Conservation (phyloP, 1,140 invertebrate species). For the Hydropsyche tenuis region DNA sequence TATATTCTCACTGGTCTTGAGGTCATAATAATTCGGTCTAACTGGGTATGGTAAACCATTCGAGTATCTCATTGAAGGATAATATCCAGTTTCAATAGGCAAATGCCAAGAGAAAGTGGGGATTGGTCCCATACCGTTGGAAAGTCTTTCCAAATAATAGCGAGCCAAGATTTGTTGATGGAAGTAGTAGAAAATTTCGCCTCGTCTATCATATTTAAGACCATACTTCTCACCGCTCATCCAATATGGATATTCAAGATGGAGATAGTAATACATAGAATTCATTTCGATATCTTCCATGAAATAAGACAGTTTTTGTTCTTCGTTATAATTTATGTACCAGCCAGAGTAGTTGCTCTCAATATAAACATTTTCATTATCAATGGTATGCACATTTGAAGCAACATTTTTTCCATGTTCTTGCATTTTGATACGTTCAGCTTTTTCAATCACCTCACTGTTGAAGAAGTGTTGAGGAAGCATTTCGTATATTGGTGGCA, state of each 20-base stretch:
- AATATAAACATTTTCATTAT: constrained; percentile 59
- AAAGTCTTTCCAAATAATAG: constrained; percentile 73
- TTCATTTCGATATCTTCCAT: constrained; percentile 77
- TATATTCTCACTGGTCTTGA: constrained; percentile 53
- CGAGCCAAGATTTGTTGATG: constrained; percentile 69
- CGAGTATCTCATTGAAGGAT: constrained; percentile 68
- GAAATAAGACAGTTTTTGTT: constrained; percentile 72
- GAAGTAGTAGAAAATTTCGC: constrained; percentile 68
- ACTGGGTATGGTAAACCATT: constrained; percentile 72
- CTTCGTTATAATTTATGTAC: constrained; percentile 58
- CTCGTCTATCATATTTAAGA: constrained; percentile 63
- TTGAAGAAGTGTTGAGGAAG: constrained; percentile 71
- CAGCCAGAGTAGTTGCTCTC: constrained; percentile 65
- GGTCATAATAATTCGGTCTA: constrained; percentile 61
- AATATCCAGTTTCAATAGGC: constrained; percentile 68
- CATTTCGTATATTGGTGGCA: constrained; percentile 74
- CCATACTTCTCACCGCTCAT: constrained; percentile 62
- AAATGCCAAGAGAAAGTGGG: constrained; percentile 64
- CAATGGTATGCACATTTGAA: constrained; percentile 55
- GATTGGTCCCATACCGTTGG: constrained; percentile 68
- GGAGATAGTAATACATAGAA: constrained; percentile 70
- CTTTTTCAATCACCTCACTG: constrained; percentile 65
- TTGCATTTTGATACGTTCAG: constrained; percentile 65
- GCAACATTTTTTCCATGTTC: constrained; percentile 56
- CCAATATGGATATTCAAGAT: constrained; percentile 70